Evolutionary conservation across 2,797 vertebrate genomes (phyloP).

Genomic region (Synaphobranchus kaupii): DNA sequence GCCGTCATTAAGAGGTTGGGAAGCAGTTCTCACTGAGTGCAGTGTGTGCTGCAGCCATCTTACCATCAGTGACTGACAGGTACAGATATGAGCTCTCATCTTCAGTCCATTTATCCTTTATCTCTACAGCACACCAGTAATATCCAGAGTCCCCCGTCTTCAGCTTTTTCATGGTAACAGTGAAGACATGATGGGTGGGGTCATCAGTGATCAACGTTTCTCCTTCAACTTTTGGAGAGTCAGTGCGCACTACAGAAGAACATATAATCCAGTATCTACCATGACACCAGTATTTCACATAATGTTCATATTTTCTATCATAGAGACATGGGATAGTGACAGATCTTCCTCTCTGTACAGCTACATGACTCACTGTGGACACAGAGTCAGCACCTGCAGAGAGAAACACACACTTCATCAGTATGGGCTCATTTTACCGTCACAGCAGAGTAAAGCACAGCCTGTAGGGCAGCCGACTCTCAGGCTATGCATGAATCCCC

Average conservation of each 20-base stretch:
- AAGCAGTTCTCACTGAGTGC: slow-evolving; percentile 3
- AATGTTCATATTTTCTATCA: slow-evolving; percentile 3
- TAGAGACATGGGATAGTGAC: slow-evolving; percentile 48
- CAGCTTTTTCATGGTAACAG: slow-evolving; percentile 37
- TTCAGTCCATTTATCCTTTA: too few species aligned
- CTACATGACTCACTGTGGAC: slow-evolving; percentile 16
- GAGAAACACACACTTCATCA: background rate
- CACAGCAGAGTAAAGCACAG: background rate
- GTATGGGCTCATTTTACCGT: background rate
- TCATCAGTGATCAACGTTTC: slow-evolving; percentile 38
- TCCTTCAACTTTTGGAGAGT: background rate
- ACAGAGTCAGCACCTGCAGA: slow-evolving; percentile 30
- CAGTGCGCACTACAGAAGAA: too few species aligned
- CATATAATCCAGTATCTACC: too few species aligned
- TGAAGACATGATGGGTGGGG: slow-evolving; percentile 28
- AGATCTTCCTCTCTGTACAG: slow-evolving; percentile 36
- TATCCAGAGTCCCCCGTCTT: background rate
- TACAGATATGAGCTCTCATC: background rate
- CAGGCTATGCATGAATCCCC: too few species aligned
- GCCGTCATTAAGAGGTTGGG: background rate
- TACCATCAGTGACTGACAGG: background rate
- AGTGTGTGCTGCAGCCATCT: background rate
- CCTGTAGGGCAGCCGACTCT: too few species aligned
- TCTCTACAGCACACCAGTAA: slow-evolving; percentile 37
- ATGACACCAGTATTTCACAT: slow-evolving; percentile 38